Percentiles rank a stretch among this genome's conserved stretches.
Evolutionary conservation across 2,113 vertebrate genomes (phyloP).

Genomic region (Bos indicus): DNA sequence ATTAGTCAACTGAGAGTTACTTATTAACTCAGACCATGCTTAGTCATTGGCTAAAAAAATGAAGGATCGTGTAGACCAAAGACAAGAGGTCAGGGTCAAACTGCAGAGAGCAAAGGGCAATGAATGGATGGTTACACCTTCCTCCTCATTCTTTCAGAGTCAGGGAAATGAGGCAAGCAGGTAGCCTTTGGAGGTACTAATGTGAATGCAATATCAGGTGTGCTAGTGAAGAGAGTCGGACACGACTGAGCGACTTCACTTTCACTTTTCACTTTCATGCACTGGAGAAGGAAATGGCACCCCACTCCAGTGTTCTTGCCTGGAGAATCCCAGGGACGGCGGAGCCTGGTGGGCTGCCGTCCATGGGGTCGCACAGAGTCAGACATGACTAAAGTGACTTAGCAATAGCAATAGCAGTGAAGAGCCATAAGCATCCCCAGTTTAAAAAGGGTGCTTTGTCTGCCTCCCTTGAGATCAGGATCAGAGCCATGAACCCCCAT

Average conservation of each 20-base stretch:
- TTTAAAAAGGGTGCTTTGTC: neutral
- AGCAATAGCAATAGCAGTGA: neutral
- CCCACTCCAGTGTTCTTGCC: too few species aligned
- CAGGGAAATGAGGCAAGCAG: neutral
- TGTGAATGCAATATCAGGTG: accelerated
- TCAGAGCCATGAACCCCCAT: neutral
- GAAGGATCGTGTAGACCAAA: constrained; percentile 80
- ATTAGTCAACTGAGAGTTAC: constrained; percentile 76
- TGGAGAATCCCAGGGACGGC: too few species aligned
- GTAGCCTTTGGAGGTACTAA: too few species aligned
- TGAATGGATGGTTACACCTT: constrained; percentile 18
- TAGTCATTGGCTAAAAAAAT: constrained; percentile 75
- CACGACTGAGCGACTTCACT: too few species aligned
- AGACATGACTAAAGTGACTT: too few species aligned
- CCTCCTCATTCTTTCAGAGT: neutral
- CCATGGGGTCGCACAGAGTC: too few species aligned
- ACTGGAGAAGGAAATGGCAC: too few species aligned
- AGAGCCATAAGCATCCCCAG: neutral
- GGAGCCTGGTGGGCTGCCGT: too few species aligned
- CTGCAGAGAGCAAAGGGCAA: neutral
- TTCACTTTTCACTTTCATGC: too few species aligned
- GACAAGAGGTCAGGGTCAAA: constrained; percentile 72
- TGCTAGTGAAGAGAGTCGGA: neutral
- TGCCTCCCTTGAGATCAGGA: neutral
- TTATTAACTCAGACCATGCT: constrained; percentile 83